Percentiles rank a stretch among this genome's conserved stretches.
phyloP scores from a whole-genome alignment of 2,113 vertebrate species.

The Odontesthes bonariensis region DNA sequence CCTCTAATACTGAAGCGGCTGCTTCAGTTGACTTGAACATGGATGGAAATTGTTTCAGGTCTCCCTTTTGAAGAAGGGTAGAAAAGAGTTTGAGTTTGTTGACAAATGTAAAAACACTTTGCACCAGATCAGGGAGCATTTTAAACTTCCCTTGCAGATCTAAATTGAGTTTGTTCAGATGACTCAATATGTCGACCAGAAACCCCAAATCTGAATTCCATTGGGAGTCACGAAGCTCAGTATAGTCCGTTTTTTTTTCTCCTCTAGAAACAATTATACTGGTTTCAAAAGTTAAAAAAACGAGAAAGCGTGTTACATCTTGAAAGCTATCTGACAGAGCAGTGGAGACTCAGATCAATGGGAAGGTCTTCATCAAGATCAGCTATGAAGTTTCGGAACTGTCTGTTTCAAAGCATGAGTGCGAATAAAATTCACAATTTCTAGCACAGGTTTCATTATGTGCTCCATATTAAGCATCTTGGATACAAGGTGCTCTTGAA shows the following conservation, averaged over 20 bases:
- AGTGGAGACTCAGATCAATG: neutral
- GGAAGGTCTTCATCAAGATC: neutral
- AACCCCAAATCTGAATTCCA: neutral
- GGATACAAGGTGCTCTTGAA: neutral
- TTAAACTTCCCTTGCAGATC: constrained; percentile 44
- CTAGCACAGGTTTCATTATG: neutral
- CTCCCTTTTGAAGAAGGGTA: no score
- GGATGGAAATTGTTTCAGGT: no score
- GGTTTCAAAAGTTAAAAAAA: no score
- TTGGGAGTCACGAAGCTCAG: neutral
- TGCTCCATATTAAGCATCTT: neutral
- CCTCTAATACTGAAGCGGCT: neutral
- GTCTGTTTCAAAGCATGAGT: no score
- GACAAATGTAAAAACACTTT: constrained; percentile 18
- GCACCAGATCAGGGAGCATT: constrained; percentile 48
- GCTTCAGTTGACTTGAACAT: no score
- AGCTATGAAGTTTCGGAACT: no score
- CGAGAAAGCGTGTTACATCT: neutral
- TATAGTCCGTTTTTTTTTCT: neutral
- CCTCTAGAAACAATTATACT: neutral
- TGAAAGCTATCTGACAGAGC: neutral
- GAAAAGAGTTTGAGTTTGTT: constrained; percentile 28
- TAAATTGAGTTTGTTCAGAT: constrained; percentile 37
- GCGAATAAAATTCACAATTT: neutral
- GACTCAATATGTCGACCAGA: neutral